Conservation (phyloP, 2,888 invertebrate species). For the Willowsia nigromaculata region DNA sequence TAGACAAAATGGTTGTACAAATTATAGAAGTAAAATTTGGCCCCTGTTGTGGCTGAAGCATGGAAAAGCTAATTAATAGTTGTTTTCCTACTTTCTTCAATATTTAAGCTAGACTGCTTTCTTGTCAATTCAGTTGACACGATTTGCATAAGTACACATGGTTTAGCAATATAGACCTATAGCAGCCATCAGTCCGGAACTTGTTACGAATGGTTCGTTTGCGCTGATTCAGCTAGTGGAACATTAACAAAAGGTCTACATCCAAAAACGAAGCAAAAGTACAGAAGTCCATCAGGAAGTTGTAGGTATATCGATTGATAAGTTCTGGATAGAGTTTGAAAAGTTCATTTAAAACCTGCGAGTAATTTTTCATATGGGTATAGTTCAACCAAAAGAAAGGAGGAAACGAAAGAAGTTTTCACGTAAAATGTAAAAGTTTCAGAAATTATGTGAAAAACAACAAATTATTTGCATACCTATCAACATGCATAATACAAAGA, state of each 20-base stretch:
- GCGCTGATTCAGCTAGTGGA: background rate
- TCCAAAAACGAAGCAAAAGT: no score
- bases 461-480: background rate
- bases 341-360: slow-evolving; percentile 8
- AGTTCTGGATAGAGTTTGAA: background rate
- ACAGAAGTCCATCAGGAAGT: background rate
- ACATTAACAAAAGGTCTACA: no score
- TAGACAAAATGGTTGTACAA: background rate
- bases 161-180: background rate
- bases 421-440: slow-evolving; percentile 43
- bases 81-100: slow-evolving; percentile 11
- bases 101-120: slow-evolving; percentile 1
- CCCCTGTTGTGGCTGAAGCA: background rate
- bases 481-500: background rate
- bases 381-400: background rate
- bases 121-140: background rate
- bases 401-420: background rate
- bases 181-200: background rate
- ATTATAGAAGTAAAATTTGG: background rate
- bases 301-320: slow-evolving; percentile 34
- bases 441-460: background rate
- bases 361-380: slow-evolving; percentile 20
- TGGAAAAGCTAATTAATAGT: slow-evolving; percentile 20
- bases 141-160: background rate
- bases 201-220: background rate